These are phyloP conservation scores for Leucophora obtusa DNA, from an alignment of 2,888 invertebrate species.

Conservation along the genomic window DNA sequence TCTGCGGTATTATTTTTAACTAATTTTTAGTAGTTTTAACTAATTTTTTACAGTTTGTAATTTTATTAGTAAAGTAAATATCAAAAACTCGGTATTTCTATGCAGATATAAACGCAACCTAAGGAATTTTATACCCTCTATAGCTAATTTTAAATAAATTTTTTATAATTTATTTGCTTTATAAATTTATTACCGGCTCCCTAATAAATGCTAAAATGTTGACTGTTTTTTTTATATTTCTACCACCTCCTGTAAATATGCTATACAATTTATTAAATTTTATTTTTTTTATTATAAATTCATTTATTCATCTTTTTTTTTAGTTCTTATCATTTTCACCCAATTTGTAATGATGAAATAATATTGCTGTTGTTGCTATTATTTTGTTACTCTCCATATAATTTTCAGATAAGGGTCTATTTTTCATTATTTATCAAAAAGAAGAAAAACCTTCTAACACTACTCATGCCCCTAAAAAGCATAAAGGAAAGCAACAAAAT, in stretches of 20 bases:
- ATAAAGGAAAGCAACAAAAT: background rate
- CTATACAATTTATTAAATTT: constrained; percentile 58
- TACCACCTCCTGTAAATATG: constrained; percentile 41
- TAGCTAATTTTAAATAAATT: background rate
- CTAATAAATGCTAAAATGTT: background rate
- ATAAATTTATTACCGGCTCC: background rate
- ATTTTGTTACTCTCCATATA: constrained; percentile 2
- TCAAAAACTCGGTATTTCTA: too few relatives aligned
- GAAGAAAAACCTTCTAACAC: constrained; percentile 1
- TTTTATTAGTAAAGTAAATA: too few relatives aligned
- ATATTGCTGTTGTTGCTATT: constrained; percentile 27
- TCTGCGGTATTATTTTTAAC: too few relatives aligned
- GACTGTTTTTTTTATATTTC: background rate
- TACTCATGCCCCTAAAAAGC: background rate
- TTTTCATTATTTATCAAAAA: constrained; percentile 41
- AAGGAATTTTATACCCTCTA: too few relatives aligned
- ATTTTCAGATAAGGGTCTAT: constrained; percentile 40
- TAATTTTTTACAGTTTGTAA: too few relatives aligned
- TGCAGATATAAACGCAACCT: too few relatives aligned
- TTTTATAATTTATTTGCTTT: background rate
- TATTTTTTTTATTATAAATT: constrained; percentile 38
- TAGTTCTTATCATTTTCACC: constrained; percentile 46
- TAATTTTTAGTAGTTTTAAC: too few relatives aligned
- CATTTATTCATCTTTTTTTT: constrained; percentile 34
- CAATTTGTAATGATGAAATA: constrained; percentile 46